phyloP scores from a whole-genome alignment of 1,140 invertebrate genomes.

The Hypothenemus hampei region DNA sequence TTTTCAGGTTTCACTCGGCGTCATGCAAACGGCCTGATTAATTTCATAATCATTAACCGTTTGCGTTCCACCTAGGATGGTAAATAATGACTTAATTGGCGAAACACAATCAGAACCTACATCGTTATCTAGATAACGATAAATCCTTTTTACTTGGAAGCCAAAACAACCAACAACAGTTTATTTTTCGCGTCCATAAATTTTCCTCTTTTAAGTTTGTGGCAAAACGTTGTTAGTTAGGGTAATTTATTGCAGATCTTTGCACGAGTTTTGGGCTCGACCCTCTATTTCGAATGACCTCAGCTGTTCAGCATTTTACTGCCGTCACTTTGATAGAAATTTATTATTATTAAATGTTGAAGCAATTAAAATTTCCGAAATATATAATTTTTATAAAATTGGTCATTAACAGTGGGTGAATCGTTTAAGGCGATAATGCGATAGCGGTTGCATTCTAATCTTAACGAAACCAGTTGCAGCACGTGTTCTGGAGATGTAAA shows the following conservation, averaged over 20 bases:
- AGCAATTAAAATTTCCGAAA: no score
- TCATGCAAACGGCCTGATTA: conserved; percentile 9
- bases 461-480: conserved; percentile 25
- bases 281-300: conserved; percentile 24
- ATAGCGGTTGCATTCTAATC: conserved; percentile 19
- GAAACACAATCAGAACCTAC: conserved; percentile 24
- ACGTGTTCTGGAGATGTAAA: conserved; percentile 22
- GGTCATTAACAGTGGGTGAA: no score
- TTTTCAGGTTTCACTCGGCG: no score
- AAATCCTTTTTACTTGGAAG: conserved; percentile 15
- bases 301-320: conserved; percentile 25
- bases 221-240: conserved; percentile 24
- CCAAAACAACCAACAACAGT: no score
- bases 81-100: conserved; percentile 28
- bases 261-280: conserved; percentile 24
- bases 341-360: no score
- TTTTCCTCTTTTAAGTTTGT: conserved; percentile 23
- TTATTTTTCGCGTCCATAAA: conserved; percentile 22
- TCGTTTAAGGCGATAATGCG: no score
- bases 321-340: conserved; percentile 22
- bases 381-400: no score
- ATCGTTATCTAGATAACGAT: conserved; percentile 24
- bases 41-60: conserved; percentile 26
- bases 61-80: conserved; percentile 11
- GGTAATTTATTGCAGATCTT: conserved; percentile 26